Evolutionary conservation across 2,888 invertebrate genomes (phyloP).

Genomic region (Anaspis maculata): DNA sequence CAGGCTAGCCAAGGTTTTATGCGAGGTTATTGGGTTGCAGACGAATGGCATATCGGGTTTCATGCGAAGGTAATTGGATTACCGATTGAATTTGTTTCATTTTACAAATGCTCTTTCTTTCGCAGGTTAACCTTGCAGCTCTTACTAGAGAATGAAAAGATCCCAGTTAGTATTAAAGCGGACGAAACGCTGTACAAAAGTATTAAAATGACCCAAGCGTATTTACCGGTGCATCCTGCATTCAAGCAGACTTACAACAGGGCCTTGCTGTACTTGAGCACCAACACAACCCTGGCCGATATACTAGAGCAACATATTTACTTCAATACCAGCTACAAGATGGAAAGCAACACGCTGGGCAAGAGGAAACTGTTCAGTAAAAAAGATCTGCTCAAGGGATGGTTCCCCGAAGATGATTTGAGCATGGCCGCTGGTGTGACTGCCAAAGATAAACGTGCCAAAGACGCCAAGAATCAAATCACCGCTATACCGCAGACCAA

Average conservation of each 20-base stretch:
- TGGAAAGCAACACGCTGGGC: slow-evolving; percentile 14
- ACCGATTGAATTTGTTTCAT: slow-evolving; percentile 63
- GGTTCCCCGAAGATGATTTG: slow-evolving; percentile 44
- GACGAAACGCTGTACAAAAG: slow-evolving; percentile 40
- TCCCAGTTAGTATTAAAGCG: slow-evolving; percentile 60
- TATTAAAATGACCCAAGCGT: slow-evolving; percentile 32
- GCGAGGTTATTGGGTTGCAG: slow-evolving; percentile 63
- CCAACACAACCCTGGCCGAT: slow-evolving; percentile 65
- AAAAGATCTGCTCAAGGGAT: slow-evolving; percentile 33
- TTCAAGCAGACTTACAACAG: slow-evolving; percentile 67
- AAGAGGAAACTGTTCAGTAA: slow-evolving; percentile 12
- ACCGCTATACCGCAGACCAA: slow-evolving; percentile 35
- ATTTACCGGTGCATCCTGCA: slow-evolving; percentile 53
- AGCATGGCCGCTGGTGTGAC: slow-evolving; percentile 79
- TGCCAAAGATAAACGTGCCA: slow-evolving; percentile 82
- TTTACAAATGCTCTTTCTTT: slow-evolving; percentile 78
- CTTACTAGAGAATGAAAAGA: slow-evolving; percentile 77
- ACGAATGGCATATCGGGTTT: slow-evolving; percentile 72
- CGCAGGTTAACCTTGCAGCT: slow-evolving; percentile 77
- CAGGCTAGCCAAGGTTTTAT: slow-evolving; percentile 69
- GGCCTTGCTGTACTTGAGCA: slow-evolving; percentile 64
- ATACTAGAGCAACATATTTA: slow-evolving; percentile 58
- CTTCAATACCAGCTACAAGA: slow-evolving; percentile 26
- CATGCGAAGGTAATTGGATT: slow-evolving; percentile 68
- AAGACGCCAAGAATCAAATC: slow-evolving; percentile 64